Evolutionary conservation across 30 jellyfish, hydroid and myxozoan species (phyloP), one percentile per base, ranked within the genome.

Genomic region (Nemopilema nomurai): DNA sequence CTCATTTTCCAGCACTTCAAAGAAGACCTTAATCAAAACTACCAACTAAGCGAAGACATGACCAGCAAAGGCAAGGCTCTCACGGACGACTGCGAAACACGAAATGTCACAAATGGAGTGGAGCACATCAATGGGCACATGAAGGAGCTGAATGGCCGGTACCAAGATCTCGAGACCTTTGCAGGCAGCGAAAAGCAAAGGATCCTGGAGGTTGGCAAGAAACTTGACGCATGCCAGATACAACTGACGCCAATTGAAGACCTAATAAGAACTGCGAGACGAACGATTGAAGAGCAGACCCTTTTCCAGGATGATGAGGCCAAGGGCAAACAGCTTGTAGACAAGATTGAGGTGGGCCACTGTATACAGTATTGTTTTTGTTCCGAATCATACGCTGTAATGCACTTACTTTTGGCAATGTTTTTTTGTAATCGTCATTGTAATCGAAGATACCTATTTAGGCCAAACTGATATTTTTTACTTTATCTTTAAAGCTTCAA

Each of bases 181-280:
- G 83, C 94, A 3, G 93, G 71, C 71, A 65, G 50, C 16, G 91
- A 96, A 77, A 83, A 90, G 50, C 86, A 90, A 50, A 75, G 89
- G 53, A 71, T 93, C 62, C 71, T 90, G 25, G 87, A 78, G 24
- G 72, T 81, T 0, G 92, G 83, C 27, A 79, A 89, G 71, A 79
- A 29, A 49, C 90, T 89, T 29, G 93, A 94, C 76, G 91, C 85
- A 62, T 88, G 90, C 23, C 98, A 88, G 64, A 76, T 70, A 24
- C 77, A 91, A 63, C 76, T 94, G 52, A 70, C 78, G 21, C 97
- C 97, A 0, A 33, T 94, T 18, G 96, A 85, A 32, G 99, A 94
- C 25, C 71, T 94, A 79, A 67, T 94, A 28, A 73, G 86, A 26
- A 71, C 63, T 29, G 96, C 96, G 19, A 85, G 75, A 64, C 74